phyloP scores from a whole-genome alignment of 2,113 vertebrate species.

The Cyprichromis sp. region DNA sequence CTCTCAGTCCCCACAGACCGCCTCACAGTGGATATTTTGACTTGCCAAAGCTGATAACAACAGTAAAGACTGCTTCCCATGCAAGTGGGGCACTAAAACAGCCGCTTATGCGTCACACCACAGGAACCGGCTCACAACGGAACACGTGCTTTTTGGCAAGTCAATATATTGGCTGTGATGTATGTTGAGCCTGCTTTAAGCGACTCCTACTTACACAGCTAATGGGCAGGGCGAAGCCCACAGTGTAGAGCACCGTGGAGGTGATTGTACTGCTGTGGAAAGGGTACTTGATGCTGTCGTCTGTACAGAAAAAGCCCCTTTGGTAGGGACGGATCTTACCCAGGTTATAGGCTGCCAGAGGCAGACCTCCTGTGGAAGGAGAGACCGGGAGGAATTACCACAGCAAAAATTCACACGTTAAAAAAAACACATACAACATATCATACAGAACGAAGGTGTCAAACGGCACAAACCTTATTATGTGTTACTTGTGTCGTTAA shows the following conservation, averaged over 20 bases:
- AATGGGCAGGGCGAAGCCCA: conserved; percentile 93
- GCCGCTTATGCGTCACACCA: background rate
- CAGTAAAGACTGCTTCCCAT: background rate
- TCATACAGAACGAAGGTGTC: background rate
- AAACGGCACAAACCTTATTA: background rate
- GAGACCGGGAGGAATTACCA: conserved; percentile 73
- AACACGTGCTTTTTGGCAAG: background rate
- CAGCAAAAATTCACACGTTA: background rate
- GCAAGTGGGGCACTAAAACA: background rate
- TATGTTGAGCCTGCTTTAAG: background rate
- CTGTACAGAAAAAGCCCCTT: conserved; percentile 98
- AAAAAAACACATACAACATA: background rate
- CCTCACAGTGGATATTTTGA: background rate
- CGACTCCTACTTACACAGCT: conserved; percentile 89
- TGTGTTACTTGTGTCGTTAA: background rate
- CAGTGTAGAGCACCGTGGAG: conserved; percentile 83
- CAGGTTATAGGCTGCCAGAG: conserved; percentile 94
- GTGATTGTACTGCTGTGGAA: conserved; percentile 91
- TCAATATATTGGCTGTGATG: background rate
- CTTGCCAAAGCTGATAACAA: background rate
- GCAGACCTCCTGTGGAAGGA: conserved; percentile 90
- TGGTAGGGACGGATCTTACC: conserved; percentile 93
- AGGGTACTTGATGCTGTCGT: conserved; percentile 94
- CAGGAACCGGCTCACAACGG: background rate
- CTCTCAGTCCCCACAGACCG: background rate